Conservation (phyloP, 2,113 vertebrate species). For the Delphinus delphis region DNA sequence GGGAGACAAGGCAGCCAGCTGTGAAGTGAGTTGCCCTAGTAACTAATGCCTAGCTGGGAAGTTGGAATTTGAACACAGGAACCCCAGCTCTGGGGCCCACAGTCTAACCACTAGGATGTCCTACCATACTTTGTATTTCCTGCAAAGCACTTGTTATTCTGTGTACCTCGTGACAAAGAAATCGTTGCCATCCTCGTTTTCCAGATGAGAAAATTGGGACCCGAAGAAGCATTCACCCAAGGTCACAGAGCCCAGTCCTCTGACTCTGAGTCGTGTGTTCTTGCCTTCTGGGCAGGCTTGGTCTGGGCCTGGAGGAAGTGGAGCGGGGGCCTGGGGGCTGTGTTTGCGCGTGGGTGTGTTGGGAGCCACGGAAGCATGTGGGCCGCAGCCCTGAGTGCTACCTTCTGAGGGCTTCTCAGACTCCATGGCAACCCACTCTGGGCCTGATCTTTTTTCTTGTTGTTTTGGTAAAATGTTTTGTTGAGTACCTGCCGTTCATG, state of each 20-base stretch:
- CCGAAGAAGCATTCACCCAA: neutral
- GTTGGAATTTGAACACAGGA: too few species aligned
- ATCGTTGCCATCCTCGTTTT: neutral
- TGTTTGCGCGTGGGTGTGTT: neutral
- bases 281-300: neutral
- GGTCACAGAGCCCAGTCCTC: neutral
- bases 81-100: neutral
- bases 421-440: constrained; percentile 3
- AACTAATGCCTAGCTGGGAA: neutral
- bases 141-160: neutral
- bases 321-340: accelerated
- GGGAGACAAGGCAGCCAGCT: neutral
- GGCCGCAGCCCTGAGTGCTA: neutral
- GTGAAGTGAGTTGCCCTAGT: neutral
- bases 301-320: neutral
- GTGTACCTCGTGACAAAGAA: neutral
- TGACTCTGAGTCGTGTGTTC: neutral
- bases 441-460: neutral
- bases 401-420: neutral
- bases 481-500: accelerated
- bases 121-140: neutral
- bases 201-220: neutral
- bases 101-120: accelerated
- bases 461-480: neutral
- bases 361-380: accelerated